phyloP scores from a whole-genome alignment of 2,113 vertebrate species.

The Lepisosteus osseus region DNA sequence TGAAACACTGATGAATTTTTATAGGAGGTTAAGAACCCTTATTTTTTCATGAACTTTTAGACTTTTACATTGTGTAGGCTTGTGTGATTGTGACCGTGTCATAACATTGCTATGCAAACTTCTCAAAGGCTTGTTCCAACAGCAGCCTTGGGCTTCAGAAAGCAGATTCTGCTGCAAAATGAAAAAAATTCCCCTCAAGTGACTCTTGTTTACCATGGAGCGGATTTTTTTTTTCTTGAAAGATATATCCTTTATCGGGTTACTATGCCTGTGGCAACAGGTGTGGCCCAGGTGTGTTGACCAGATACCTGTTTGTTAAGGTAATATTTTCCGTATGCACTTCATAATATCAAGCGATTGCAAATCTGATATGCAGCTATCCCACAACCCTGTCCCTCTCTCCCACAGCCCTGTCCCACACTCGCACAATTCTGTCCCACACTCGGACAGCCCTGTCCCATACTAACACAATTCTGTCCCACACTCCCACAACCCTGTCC shows the following conservation, averaged over 20 bases:
- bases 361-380: background rate
- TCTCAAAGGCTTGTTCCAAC: slow-evolving; percentile 5
- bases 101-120: slow-evolving; percentile 1
- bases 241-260: slow-evolving; percentile 9
- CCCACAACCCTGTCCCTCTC: too few species aligned
- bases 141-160: slow-evolving; percentile 10
- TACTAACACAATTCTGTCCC: too few species aligned
- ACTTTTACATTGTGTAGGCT: background rate
- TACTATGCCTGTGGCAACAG: slow-evolving; percentile 15
- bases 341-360: slow-evolving; percentile 3
- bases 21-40: background rate
- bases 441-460: too few species aligned
- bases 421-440: too few species aligned
- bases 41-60: background rate
- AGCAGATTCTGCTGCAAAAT: slow-evolving; percentile 2
- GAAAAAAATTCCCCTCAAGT: background rate
- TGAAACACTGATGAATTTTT: background rate
- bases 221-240: slow-evolving; percentile 1
- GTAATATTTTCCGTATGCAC: slow-evolving; percentile 7
- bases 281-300: slow-evolving; percentile 17
- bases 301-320: background rate
- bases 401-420: too few species aligned
- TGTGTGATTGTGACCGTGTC: background rate
- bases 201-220: slow-evolving; percentile 17
- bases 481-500: too few species aligned